These are phyloP conservation scores for Ophioninae sp. DNA, from an alignment of 2,888 invertebrate species.

Conservation along the genomic window DNA sequence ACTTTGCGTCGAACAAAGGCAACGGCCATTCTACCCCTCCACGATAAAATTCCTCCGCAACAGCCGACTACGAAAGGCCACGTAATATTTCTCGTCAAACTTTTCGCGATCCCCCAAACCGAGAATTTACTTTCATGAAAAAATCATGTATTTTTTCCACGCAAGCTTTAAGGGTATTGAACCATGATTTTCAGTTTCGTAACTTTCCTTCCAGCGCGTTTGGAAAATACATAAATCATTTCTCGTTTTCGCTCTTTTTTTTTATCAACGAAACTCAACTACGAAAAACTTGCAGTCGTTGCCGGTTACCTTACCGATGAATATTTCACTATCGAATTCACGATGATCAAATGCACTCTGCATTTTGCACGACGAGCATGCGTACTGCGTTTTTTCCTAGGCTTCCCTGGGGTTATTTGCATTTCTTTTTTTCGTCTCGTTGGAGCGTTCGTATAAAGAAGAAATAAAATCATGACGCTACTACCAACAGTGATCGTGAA, in stretches of 20 bases:
- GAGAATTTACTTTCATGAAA: conserved; percentile 36
- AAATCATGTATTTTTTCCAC: conserved; percentile 7
- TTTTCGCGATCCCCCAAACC: conserved; percentile 9
- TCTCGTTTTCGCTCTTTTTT: conserved; percentile 13
- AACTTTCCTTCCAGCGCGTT: conserved; percentile 31
- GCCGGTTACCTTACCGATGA: conserved; percentile 13
- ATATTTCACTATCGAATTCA: conserved; percentile 35
- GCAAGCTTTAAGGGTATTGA: conserved; percentile 13
- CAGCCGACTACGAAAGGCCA: background rate
- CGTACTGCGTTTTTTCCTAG: conserved; percentile 10
- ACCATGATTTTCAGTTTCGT: conserved; percentile 2
- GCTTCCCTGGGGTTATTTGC: conserved; percentile 1
- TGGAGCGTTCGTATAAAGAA: background rate
- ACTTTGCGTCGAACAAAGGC: too few relatives aligned
- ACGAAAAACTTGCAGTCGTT: conserved; percentile 26
- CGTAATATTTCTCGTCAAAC: conserved; percentile 21
- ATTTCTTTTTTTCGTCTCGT: conserved; percentile 18
- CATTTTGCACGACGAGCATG: conserved; percentile 26
- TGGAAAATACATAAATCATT: conserved; percentile 7
- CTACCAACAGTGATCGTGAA: conserved; percentile 39
- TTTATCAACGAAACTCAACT: conserved; percentile 16
- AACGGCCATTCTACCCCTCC: background rate
- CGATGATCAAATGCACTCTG: background rate
- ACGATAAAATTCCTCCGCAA: background rate
- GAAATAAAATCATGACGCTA: conserved; percentile 26